Evolutionary conservation across 2,888 invertebrate genomes (phyloP), one percentile per base, ranked within the genome.

Genomic region (Isoperla grammatica): DNA sequence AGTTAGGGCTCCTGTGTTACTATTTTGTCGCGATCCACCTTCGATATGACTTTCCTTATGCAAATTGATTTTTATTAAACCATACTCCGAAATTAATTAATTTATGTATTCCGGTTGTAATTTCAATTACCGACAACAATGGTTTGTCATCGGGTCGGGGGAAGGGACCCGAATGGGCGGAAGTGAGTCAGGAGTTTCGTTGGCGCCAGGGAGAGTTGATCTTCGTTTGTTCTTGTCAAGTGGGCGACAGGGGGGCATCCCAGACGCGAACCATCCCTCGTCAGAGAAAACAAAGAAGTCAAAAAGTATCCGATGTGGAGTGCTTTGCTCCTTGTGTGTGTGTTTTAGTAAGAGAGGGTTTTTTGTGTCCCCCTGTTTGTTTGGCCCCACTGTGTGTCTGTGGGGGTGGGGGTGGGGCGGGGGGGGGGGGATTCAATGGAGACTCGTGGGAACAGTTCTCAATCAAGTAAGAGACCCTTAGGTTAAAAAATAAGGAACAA

Each of bases 221-320:
- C 29, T 29, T 50, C 56, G 60, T 60, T 60, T 60, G 60, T 42
- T 60, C 60, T 56, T 56, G 48, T 56, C 60, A 49, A 60, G 60
- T 59, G 55, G 59, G 43, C 57, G 57, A 22, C 56, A 56, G 29
- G 22, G 22, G 56, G 58, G 58, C 60, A 50, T 57, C 61, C 39
- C n/a, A 19, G 15, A 13, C 23, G 29, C 23, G 56, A 45, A 23
- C 45, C 49, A 57, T 49, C 57, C 40, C 49, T 56, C 12, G 19
- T 37, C 29, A 53, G 54, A 46, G 54, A 61, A 61, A 61, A 48
- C 57, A 57, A 61, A 57, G 61, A 57, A 61, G 61, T 61, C 61
- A 61, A 61, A 60, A 61, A 53, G 61, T 61, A 61, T 61, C 61
- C 43, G 50, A 61, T 57, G 48, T 29, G 37, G 37, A 40, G 48